Base-by-base conservation (phyloP, 2,888 invertebrate genomes). In the Balanococcus diminutus region DNA sequence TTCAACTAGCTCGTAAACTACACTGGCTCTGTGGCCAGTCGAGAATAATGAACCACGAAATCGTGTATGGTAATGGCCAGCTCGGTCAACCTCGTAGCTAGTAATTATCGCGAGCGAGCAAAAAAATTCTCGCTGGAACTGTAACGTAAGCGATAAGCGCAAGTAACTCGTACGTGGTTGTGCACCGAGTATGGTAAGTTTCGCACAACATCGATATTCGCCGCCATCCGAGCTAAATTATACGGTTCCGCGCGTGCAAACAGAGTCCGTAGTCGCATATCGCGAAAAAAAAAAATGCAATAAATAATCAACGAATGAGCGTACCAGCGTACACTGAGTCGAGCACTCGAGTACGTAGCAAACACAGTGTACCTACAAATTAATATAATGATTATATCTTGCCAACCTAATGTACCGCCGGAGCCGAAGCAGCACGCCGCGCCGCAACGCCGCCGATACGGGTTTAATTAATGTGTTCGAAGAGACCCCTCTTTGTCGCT, bases 401-500 rank as follows among this genome's bases (percentile, higher is more conserved):
- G 8, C 22, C 8, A 61, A 61, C 46, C n/a, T 46, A 25, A 61
- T 25, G 25, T 25, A 61, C 25, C 61, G 61, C 6, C n/a, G n/a
- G n/a, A n/a, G n/a, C n/a, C n/a, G n/a, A n/a, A n/a, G n/a, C n/a
- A n/a, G n/a, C n/a, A n/a, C n/a, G n/a, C n/a, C n/a, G n/a, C n/a
- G n/a, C n/a, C 61, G 61, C 46, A 16, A n/a, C 1, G 46, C 4
- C 16, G 46, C 46, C 11, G 14, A 61, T 61, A 61, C 61, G 61
- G 61, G 61, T 61, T 56, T 56, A 56, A 56, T 56, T 56, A 56
- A 56, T 56, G 56, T 56, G 56, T 16, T 61, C 61, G 61, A 11
- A 1, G 56, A 22, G 19, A 3, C 8, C 61, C 9, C 25, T 9
- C 61, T 46, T 4, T n/a, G n/a, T n/a, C n/a, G n/a, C 5, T 16